phyloP scores from a whole-genome alignment of 2,888 invertebrate species.

The Clostera curtula region DNA sequence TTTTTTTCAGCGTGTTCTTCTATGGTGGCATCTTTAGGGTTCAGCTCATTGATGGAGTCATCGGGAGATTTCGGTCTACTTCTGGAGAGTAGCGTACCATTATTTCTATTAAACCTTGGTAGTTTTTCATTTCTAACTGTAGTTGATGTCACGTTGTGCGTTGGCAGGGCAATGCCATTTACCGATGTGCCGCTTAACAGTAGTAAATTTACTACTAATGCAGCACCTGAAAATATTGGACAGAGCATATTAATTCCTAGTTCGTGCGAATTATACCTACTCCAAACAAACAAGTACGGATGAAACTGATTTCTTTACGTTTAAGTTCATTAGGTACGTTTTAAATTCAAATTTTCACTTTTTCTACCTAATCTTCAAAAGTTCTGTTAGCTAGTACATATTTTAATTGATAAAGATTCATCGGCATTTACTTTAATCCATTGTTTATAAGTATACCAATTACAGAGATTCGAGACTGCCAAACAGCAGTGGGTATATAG shows the following conservation, averaged over 20 bases:
- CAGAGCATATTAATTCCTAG: too few species aligned
- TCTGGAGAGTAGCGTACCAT: conserved; percentile 36
- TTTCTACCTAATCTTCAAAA: not conserved
- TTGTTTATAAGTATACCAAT: too few species aligned
- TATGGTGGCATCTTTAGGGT: conserved; percentile 51
- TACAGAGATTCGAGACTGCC: too few species aligned
- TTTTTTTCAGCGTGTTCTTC: conserved; percentile 64
- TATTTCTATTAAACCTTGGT: conserved; percentile 31
- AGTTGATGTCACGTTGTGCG: conserved; percentile 41
- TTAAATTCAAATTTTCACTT: not conserved
- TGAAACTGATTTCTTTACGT: conserved; percentile 4
- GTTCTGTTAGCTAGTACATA: not conserved
- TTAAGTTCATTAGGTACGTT: not conserved
- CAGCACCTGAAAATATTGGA: conserved; percentile 56
- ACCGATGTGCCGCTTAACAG: conserved; percentile 53
- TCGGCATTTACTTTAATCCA: too few species aligned
- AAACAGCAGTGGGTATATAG: too few species aligned
- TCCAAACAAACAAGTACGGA: too few species aligned
- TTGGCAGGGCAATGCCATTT: conserved; percentile 45
- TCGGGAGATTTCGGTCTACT: conserved; percentile 44
- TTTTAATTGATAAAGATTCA: too few species aligned
- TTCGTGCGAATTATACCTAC: too few species aligned
- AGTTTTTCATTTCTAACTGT: conserved; percentile 40
- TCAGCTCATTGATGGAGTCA: conserved; percentile 55
- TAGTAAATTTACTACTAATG: conserved; percentile 63